These are phyloP conservation scores for Cephalophus harveyi DNA, from an alignment of 2,113 vertebrate species.

Conservation along the genomic window DNA sequence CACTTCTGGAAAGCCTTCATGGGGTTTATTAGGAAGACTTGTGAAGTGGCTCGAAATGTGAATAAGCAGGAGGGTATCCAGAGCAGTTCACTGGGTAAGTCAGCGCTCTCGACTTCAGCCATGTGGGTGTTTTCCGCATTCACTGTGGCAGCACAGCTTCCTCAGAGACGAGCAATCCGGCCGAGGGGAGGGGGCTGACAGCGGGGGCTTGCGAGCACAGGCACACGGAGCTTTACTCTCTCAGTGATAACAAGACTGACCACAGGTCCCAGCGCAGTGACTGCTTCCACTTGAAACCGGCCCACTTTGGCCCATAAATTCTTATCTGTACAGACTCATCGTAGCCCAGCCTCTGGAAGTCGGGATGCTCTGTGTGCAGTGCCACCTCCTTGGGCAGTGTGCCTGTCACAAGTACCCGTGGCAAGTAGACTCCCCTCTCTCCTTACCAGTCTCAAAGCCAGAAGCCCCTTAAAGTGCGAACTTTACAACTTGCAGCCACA, in stretches of 20 bases:
- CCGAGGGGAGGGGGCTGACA: background rate
- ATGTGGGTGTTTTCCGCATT: accelerated
- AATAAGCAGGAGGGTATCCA: background rate
- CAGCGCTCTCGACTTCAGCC: background rate
- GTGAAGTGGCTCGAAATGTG: constrained; percentile 28
- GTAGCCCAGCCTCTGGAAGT: background rate
- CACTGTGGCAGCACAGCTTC: accelerated
- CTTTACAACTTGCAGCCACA: background rate
- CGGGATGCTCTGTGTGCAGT: accelerated
- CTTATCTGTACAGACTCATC: background rate
- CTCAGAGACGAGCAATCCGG: background rate
- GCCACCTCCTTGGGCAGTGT: background rate
- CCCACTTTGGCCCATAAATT: background rate
- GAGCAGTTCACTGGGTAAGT: constrained; percentile 17
- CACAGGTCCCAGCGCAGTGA: background rate
- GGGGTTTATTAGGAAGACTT: constrained; percentile 44
- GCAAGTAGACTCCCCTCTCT: background rate
- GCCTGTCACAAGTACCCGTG: background rate
- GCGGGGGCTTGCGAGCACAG: accelerated
- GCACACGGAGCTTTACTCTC: background rate
- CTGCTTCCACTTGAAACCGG: background rate
- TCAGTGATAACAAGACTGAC: background rate
- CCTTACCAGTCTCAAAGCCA: background rate
- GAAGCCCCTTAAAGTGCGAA: background rate
- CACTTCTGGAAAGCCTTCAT: constrained; percentile 54